Percentiles rank a stretch among this genome's conserved stretches.
phyloP scores from a whole-genome alignment of 2,797 vertebrate genomes.

The Aselliscus stoliczkanus region DNA sequence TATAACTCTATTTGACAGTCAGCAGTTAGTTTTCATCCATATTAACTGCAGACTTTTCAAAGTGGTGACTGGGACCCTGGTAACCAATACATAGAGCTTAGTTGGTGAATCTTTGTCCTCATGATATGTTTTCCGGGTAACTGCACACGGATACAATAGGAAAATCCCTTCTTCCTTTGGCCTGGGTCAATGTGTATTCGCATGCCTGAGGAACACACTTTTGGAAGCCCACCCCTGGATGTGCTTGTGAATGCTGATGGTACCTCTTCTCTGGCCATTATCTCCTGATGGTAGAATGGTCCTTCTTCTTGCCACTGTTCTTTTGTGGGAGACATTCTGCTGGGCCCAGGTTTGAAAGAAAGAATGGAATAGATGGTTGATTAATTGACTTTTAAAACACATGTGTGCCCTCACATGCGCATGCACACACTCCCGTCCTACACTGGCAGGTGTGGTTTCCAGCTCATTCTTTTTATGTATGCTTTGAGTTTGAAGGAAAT shows the following conservation, averaged over 20 bases:
- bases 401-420: too few relatives aligned
- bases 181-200: not conserved
- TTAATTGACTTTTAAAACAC: not conserved
- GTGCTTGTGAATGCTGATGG: not conserved
- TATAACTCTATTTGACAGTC: not conserved
- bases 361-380: not conserved
- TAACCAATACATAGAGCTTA: too few relatives aligned
- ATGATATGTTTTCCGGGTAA: not conserved
- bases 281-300: not conserved
- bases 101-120: not conserved
- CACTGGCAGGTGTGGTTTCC: not conserved
- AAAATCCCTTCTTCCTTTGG: not conserved
- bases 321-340: not conserved
- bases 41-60: not conserved
- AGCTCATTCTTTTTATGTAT: not conserved
- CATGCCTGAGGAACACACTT: not conserved
- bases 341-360: not conserved
- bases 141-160: rapidly evolving
- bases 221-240: not conserved
- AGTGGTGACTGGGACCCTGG: not conserved
- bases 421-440: not conserved
- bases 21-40: not conserved
- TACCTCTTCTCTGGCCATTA: not conserved
- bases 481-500: not conserved
- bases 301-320: not conserved